Conservation (phyloP, 2,888 invertebrate genomes). For the Julus scanicus region DNA sequence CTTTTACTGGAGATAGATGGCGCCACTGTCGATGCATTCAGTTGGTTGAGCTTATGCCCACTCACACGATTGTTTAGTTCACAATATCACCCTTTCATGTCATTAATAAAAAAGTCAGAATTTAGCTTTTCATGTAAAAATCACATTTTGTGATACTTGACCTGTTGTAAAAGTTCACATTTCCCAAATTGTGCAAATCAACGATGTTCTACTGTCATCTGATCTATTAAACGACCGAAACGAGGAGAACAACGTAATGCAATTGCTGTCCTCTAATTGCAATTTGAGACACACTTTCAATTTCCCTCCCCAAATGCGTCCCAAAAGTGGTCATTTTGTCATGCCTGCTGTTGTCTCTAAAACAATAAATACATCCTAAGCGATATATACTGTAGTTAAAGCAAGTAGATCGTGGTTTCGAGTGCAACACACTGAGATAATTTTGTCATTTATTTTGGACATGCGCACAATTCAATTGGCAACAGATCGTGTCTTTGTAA, state of each 20-base stretch:
- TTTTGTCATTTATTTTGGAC: background rate
- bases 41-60: too few relatives aligned
- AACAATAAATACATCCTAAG: background rate
- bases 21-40: too few relatives aligned
- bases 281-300: slow-evolving; percentile 7
- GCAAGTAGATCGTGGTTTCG: background rate
- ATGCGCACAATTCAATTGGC: background rate
- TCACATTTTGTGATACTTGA: background rate
- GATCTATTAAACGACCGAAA: background rate
- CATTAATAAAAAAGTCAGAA: too few relatives aligned
- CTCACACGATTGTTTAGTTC: too few relatives aligned
- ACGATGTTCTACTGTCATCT: background rate
- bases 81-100: too few relatives aligned
- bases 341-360: background rate
- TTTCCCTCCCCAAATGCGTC: background rate
- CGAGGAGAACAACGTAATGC: background rate
- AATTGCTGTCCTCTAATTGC: slow-evolving; percentile 22
- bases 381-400: background rate
- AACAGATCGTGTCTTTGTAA: background rate
- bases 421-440: background rate
- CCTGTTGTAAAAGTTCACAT: background rate
- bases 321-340: background rate
- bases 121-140: too few relatives aligned
- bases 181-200: background rate
- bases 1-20: too few relatives aligned